Conservation (phyloP, 2,797 vertebrate genomes). For the Novumbra hubbsi region DNA sequence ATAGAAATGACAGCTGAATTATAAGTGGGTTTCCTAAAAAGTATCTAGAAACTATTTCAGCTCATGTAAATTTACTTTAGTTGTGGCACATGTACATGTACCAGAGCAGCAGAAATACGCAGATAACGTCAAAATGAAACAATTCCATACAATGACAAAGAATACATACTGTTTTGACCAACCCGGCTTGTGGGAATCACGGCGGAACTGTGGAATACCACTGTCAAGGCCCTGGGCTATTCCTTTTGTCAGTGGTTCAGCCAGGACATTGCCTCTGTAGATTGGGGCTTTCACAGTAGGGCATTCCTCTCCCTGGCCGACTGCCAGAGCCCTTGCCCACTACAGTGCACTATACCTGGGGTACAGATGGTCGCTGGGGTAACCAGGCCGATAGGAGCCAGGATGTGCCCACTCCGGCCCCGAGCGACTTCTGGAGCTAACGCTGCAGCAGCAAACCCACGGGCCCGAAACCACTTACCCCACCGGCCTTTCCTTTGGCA, state of each 20-base stretch:
- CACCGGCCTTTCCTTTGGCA: slow-evolving; percentile 24
- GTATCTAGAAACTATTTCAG: no score
- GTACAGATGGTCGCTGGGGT: background rate
- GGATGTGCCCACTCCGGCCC: slow-evolving; percentile 16
- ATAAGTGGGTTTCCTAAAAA: no score
- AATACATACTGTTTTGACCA: background rate
- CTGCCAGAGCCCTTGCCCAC: background rate
- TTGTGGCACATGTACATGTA: no score
- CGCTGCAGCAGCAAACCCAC: slow-evolving; percentile 40
- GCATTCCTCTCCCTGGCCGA: slow-evolving; percentile 17
- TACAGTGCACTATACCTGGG: background rate
- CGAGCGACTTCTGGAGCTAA: slow-evolving; percentile 38
- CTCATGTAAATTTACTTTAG: no score
- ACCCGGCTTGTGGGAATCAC: background rate
- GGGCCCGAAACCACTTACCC: slow-evolving; percentile 39
- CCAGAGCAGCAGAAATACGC: no score
- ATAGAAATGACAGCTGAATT: no score
- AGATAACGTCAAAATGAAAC: no score
- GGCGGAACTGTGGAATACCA: slow-evolving; percentile 2
- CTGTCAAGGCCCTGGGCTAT: background rate
- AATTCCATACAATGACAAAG: no score
- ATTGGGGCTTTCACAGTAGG: slow-evolving; percentile 22
- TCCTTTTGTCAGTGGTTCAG: background rate
- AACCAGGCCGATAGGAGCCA: slow-evolving; percentile 18
- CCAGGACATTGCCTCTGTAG: background rate